These are phyloP conservation scores for Zonotrichia albicollis DNA, from an alignment of 2,797 vertebrate species.

Conservation along the genomic window DNA sequence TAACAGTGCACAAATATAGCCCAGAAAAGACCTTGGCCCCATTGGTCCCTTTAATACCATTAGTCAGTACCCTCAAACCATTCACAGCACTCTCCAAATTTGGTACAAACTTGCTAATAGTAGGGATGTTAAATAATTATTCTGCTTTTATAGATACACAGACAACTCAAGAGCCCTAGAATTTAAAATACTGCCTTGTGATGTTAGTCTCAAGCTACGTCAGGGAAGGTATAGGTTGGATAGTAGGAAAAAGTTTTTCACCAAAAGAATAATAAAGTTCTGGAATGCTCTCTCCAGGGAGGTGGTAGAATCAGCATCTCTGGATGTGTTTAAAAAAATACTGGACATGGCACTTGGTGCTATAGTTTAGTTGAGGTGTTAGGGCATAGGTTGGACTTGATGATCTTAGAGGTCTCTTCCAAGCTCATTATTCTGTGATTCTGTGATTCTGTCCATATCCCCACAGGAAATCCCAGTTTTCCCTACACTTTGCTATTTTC, in stretches of 20 bases:
- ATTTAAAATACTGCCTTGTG: neutral
- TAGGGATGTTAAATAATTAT: neutral
- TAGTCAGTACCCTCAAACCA: neutral
- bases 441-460: neutral
- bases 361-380: neutral
- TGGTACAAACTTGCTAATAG: neutral
- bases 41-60: neutral
- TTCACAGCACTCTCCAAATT: neutral
- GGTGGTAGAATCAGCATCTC: too few species aligned
- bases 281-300: too few species aligned
- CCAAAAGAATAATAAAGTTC: too few species aligned
- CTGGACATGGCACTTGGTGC: neutral
- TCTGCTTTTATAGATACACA: neutral
- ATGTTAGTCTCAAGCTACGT: neutral
- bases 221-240: neutral
- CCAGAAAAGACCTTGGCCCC: slow-evolving; percentile 1
- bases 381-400: rapidly evolving
- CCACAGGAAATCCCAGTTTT: neutral
- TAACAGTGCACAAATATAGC: neutral
- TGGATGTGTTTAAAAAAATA: too few species aligned
- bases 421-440: neutral
- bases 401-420: neutral
- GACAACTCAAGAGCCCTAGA: neutral
- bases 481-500: neutral
- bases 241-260: neutral